Conservation (phyloP, 2,113 vertebrate species). For the Dicrurus megarhynchus region DNA sequence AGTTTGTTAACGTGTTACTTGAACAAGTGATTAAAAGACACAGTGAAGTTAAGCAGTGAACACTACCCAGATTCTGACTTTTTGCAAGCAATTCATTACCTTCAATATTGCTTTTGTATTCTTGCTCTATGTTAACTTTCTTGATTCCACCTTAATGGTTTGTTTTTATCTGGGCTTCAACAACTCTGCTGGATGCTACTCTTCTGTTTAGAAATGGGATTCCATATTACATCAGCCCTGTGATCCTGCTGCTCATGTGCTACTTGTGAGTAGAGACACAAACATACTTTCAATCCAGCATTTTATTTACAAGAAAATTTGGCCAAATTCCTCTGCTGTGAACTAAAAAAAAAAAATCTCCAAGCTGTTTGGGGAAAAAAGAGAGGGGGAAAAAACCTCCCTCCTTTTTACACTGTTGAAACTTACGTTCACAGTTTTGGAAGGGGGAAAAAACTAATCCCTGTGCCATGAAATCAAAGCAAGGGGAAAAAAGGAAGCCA, state of each 20-base stretch:
- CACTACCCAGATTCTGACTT: not conserved
- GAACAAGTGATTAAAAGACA: not conserved
- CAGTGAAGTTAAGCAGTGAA: not conserved
- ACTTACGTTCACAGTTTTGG: not conserved
- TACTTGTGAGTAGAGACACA: slow-evolving; percentile 27
- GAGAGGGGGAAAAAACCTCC: not conserved
- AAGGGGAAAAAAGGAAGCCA: not conserved
- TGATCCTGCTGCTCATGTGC: slow-evolving; percentile 36
- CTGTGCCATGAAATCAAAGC: not conserved
- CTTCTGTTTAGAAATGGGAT: slow-evolving; percentile 55
- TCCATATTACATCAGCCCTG: slow-evolving; percentile 17
- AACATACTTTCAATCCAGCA: not conserved
- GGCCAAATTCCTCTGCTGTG: slow-evolving; percentile 49
- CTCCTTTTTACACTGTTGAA: not conserved
- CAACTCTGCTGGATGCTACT: slow-evolving; percentile 40
- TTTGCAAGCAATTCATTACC: not conserved
- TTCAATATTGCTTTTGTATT: not conserved
- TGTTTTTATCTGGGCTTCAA: slow-evolving; percentile 25
- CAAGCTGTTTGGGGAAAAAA: not conserved
- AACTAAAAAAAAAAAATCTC: not conserved
- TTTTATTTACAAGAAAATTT: slow-evolving; percentile 37
- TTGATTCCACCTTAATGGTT: slow-evolving; percentile 36
- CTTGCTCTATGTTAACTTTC: not conserved
- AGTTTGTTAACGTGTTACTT: not conserved
- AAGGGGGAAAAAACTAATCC: not conserved